Evolutionary conservation across 2,113 vertebrate species (phyloP), one percentile per base, ranked within the genome.

Genomic region (Phrynocephalus versicolor): DNA sequence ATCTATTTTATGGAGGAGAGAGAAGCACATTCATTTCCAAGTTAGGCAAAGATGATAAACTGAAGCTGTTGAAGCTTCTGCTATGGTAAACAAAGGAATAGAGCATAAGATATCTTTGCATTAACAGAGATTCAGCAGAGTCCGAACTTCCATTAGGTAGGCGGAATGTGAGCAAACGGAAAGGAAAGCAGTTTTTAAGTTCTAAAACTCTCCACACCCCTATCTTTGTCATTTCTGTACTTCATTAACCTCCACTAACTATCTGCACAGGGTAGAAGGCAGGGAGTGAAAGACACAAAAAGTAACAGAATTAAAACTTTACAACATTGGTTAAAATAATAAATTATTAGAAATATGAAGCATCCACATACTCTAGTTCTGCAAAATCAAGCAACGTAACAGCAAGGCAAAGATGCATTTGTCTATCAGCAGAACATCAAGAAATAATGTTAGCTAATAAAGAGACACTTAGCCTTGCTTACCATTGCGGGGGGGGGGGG

Each of bases 1-100:
- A 95, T 92, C 92, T 94, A 92, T 82, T 95, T 92, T 95, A 81
- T 92, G 86, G 89, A 93, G 94, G 92, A 91, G 73, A 87, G 85
- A 88, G 25, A 64, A 87, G 90, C 89, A 93, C 23, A 0, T 91
- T 92, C 75, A 87, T 87, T 93, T 90, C 74, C 90, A 91, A 89
- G 62, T 41, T 83, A 83, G 62, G 71, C 12, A 55, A 83, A 84
- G 23, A 30, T 0, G 8, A 88, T 65, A 78, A 73, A 71, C 91
- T 72, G 79, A 91, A 92, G 88, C 85, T 95, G 92, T 88, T 91
- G 86, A 91, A 90, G 79, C 55, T 5, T 67, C n/a, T 77, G 27
- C 76, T 82, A 60, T 77, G 91, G 83, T 92, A 92, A 94, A 91
- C 84, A 91, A 94, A 86, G 86, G 78, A 92, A 89, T 37, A 71